Base-by-base conservation (phyloP, 2,113 vertebrate genomes). In the Austrofundulus limnaeus region DNA sequence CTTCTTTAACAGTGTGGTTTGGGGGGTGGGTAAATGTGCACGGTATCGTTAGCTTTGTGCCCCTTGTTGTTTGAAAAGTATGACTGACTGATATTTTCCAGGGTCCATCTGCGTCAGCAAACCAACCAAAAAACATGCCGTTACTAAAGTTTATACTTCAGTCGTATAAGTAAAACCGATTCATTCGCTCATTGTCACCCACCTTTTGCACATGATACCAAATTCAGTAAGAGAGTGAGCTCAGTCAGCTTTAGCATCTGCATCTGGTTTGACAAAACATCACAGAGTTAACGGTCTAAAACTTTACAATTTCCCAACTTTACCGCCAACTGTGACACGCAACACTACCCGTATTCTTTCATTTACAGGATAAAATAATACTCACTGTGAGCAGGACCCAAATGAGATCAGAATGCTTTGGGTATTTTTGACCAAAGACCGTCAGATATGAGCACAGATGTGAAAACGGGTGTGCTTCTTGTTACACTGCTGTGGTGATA, bases 391-490 rank as follows among this genome's bases (percentile, higher is more conserved):
- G 47, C 59, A 12, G 12, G 21, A 51, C 14, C 12, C 21, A 56
- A 42, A 5, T 15, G 5, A 13, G 39, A 14, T 3, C 15, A 15
- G 39, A 41, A 37, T 11, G 39, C 46, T 28, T 42, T 41, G 19
- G 16, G 24, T 49, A 63, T 49, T 31, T 39, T 21, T 43, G 13
- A 13, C n/a, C n/a, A n/a, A n/a, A n/a, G n/a, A n/a, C n/a, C n/a
- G n/a, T 39, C 14, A 15, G 16, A 50, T 28, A 20, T 53, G 12
- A 28, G 38, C 28, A 45, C 3, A 48, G 15, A 9, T 57, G 41
- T 70, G 65, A 72, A 73, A 56, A 59, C 60, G 78, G 52, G 61
- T 75, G 62, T 64, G 79, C 82, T 90, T 90, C 87, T 82, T 84
- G 79, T 87, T 41, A 14, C 39, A 38, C 37, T 11, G 39, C 6